Evolutionary conservation across 1,140 invertebrate genomes (phyloP), one percentile per base, ranked within the genome.

Genomic region (Anastatus disparis): DNA sequence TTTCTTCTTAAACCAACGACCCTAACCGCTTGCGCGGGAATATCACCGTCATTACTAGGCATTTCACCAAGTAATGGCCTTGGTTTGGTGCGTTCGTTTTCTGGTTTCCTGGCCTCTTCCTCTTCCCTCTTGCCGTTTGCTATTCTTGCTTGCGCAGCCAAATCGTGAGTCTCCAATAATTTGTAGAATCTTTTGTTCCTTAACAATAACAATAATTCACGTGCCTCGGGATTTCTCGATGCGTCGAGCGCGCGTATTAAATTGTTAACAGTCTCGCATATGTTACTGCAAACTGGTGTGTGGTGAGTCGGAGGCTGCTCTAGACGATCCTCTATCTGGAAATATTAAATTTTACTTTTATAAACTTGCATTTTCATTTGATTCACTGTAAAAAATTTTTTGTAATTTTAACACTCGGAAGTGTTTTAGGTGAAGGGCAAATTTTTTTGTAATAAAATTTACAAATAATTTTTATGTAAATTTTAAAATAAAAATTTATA

Each of bases 1-100:
- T 91, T 92, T 81, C 96, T 95, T 44, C 94, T 89, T 13, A 98
- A 89, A 20, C 95, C 94, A 38, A 98, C 94, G 85, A 98, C 92
- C 83, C 95, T 91, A n/a, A 97, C 75, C 20, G 85, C 76, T 85
- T 87, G 82, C 76, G 88, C 75, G 73, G 76, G 80, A 17, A 80
- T 81, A 76, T 83, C 79, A n/a, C n/a, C n/a, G 13, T 66, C 64
- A 48, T n/a, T 59, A 55, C 48, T 53, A 2, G 83, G 85, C 81
- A 86, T 86, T n/a, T 68, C 75, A 20, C 22, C 20, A 48, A 72
- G 63, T 29, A 71, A 26, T 13, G 48, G 48, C 4, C 31, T 24
- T 50, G 10, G 8, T n/a, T 0, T 13, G 10, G 40, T 8, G 4
- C 31, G 29, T 17, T 50, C 46, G 59, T 6, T 56, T 27, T 8